Conservation (phyloP, 1,140 invertebrate species). For the Trachymyrmex septentrionalis region DNA sequence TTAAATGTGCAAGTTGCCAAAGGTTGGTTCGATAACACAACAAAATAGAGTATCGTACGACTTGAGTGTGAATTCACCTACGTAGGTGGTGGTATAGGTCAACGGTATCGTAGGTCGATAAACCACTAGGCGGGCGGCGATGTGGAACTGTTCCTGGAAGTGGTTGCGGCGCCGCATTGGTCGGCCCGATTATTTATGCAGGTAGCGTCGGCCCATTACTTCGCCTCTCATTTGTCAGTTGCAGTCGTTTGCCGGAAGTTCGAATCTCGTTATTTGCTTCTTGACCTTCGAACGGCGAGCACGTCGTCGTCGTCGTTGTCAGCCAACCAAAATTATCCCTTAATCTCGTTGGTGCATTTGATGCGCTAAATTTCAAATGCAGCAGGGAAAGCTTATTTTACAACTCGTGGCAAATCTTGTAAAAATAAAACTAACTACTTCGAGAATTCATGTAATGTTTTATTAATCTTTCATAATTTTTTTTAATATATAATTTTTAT, state of each 20-base stretch:
- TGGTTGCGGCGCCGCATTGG: constrained; percentile 42
- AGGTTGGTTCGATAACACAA: neutral
- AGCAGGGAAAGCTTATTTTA: neutral
- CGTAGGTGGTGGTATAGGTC: constrained; percentile 30
- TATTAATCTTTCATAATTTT: neutral
- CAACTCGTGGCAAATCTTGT: neutral
- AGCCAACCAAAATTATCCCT: neutral
- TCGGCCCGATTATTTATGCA: constrained; percentile 62
- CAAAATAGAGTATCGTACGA: constrained; percentile 29
- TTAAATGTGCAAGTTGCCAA: constrained; percentile 5
- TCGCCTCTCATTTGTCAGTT: constrained; percentile 59
- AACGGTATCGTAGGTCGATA: constrained; percentile 67
- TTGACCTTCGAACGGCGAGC: constrained; percentile 43
- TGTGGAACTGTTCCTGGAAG: constrained; percentile 53
- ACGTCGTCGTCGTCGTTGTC: neutral
- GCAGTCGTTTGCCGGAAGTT: constrained; percentile 41
- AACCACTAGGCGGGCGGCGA: constrained; percentile 44
- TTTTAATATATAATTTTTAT: neutral
- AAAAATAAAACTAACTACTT: neutral
- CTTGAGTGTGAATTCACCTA: constrained; percentile 31
- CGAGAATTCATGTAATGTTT: neutral
- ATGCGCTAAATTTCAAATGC: neutral
- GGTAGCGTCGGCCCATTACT: constrained; percentile 54
- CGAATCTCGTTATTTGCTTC: constrained; percentile 50
- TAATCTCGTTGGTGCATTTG: neutral